Conservation (phyloP, 2,113 vertebrate genomes). For the Eonycteris spelaea region DNA sequence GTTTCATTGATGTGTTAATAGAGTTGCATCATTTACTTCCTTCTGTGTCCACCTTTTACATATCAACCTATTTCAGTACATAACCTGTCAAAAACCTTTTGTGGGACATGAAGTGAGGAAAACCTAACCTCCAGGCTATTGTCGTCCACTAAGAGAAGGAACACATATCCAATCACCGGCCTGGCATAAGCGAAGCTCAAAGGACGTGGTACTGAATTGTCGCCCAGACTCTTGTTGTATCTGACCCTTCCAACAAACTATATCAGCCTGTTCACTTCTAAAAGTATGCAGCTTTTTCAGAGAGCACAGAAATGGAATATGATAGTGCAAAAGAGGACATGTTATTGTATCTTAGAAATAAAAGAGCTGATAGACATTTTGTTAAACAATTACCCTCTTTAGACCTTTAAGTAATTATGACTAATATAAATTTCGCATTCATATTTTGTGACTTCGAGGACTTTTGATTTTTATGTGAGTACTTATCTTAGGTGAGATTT, state of each 20-base stretch:
- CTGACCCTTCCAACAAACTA: background rate
- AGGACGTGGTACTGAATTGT: background rate
- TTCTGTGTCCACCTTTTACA: background rate
- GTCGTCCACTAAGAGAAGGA: background rate
- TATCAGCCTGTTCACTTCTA: background rate
- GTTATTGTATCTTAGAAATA: background rate
- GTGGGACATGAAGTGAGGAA: background rate
- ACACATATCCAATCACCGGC: background rate
- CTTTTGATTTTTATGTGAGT: background rate
- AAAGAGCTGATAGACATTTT: background rate
- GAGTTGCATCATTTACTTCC: background rate
- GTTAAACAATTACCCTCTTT: background rate
- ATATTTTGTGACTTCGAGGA: background rate
- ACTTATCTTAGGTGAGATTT: constrained; percentile 25
- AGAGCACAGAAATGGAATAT: background rate
- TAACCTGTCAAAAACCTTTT: background rate
- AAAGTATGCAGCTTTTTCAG: background rate
- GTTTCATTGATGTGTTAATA: background rate
- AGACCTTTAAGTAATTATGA: background rate
- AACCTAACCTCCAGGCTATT: background rate
- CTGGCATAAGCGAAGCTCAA: background rate
- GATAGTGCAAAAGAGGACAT: background rate
- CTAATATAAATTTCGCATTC: background rate
- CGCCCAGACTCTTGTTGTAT: background rate
- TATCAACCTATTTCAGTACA: background rate